phyloP scores from a whole-genome alignment of 1,140 invertebrate species.

The Lasioglossum albipes region DNA sequence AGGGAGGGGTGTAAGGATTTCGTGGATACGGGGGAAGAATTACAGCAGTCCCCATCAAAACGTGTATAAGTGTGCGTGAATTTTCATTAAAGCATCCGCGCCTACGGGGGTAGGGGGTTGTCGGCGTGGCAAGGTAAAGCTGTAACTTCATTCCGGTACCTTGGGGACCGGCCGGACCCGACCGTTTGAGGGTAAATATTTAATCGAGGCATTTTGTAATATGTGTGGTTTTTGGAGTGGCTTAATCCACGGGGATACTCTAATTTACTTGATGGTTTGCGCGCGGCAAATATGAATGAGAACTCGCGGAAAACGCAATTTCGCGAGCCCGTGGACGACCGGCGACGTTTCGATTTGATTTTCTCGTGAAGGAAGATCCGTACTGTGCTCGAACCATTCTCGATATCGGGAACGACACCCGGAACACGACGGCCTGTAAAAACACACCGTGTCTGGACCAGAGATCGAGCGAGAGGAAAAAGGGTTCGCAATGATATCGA shows the following conservation, averaged over 20 bases:
- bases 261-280: conserved; percentile 55
- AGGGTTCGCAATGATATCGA: background rate
- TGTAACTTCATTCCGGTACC: conserved; percentile 37
- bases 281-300: conserved; percentile 39
- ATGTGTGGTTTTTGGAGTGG: conserved; percentile 55
- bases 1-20: background rate
- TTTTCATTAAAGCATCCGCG: conserved; percentile 38
- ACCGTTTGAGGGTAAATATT: conserved; percentile 64
- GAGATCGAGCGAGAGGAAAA: background rate
- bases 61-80: conserved; percentile 16
- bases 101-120: background rate
- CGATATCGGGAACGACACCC: background rate
- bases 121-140: background rate
- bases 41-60: background rate
- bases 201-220: conserved; percentile 64
- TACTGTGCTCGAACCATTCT: background rate
- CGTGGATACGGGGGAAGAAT: background rate
- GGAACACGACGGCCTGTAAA: background rate
- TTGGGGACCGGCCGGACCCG: conserved; percentile 11
- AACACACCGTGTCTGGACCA: background rate
- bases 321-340: background rate
- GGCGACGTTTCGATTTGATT: background rate
- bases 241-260: conserved; percentile 45
- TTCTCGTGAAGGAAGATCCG: too few relatives aligned
- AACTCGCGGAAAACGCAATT: conserved; percentile 6